A percentile compares a stretch with the other conserved stretches of the same genome.
Evolutionary conservation across 1,140 invertebrate genomes (phyloP).

Genomic region (Saxidomus purpurata): DNA sequence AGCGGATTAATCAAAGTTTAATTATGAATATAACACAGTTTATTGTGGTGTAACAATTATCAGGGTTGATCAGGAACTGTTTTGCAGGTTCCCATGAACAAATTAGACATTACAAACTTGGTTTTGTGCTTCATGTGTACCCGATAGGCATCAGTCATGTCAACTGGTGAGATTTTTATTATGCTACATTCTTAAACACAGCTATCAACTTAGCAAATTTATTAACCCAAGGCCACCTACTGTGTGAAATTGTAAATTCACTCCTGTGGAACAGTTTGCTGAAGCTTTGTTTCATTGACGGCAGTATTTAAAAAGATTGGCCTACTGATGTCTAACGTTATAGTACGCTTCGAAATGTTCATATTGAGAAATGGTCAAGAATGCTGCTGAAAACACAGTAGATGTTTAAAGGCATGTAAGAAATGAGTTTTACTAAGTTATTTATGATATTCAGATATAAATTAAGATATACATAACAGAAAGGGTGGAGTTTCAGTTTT

Average conservation of each 20-base stretch:
- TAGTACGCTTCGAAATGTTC: no score
- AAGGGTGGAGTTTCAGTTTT: no score
- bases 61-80: conserved; percentile 23
- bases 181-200: conserved; percentile 39
- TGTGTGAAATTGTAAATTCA: neutral
- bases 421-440: no score
- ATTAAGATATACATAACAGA: no score
- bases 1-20: conserved; percentile 43
- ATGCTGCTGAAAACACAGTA: no score
- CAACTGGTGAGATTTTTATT: conserved; percentile 39
- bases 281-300: no score
- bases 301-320: no score
- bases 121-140: neutral
- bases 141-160: conserved; percentile 47
- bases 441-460: no score
- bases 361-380: no score
- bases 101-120: conserved; percentile 30
- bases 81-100: conserved; percentile 58
- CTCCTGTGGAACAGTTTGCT: neutral
- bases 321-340: no score
- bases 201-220: conserved; percentile 25
- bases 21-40: conserved; percentile 36
- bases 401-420: no score
- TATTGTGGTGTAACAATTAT: conserved; percentile 42
- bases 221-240: conserved; percentile 11